A percentile compares a stretch with the other conserved stretches of the same genome.
These are phyloP conservation scores for Anthopleura xanthogrammica DNA, from an alignment of 92 coral and sea anemone genomes.

Conservation along the genomic window DNA sequence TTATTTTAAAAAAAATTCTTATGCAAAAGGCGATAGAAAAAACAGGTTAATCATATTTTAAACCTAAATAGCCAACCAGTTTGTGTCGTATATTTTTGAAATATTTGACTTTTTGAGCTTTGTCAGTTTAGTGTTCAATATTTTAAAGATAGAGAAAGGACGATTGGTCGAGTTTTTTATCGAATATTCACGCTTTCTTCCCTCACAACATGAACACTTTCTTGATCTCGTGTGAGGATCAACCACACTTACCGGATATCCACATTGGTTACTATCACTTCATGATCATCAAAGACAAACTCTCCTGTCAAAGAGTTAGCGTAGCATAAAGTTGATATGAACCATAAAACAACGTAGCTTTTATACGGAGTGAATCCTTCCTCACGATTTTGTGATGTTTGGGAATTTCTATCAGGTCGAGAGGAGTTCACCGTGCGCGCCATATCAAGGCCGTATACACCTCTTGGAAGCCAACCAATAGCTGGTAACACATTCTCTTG, in stretches of 20 bases:
- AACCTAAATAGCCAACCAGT: not conserved
- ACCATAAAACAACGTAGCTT: slow-evolving; percentile 28
- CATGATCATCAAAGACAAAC: slow-evolving; percentile 81
- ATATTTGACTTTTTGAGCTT: not conserved
- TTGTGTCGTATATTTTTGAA: not conserved
- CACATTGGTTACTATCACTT: slow-evolving; percentile 67
- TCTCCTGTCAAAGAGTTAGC: slow-evolving; percentile 67
- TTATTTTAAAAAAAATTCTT: not conserved
- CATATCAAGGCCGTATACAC: not conserved
- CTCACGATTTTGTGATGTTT: not conserved
- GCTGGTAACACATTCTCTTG: not conserved
- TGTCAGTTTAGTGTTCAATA: not conserved
- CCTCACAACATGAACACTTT: not conserved
- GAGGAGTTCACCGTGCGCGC: slow-evolving; percentile 11
- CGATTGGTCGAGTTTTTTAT: not conserved
- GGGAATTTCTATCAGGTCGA: not conserved
- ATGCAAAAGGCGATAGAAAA: not conserved
- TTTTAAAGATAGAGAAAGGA: not conserved
- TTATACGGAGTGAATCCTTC: not conserved
- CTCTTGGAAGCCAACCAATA: not conserved
- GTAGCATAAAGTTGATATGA: slow-evolving; percentile 51
- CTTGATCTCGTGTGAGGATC: not conserved
- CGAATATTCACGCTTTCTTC: not conserved
- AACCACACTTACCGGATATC: slow-evolving; percentile 62
- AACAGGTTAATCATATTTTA: not conserved